These are phyloP conservation scores for Odontomyia ornata DNA, from an alignment of 2,888 invertebrate genomes.

Conservation along the genomic window DNA sequence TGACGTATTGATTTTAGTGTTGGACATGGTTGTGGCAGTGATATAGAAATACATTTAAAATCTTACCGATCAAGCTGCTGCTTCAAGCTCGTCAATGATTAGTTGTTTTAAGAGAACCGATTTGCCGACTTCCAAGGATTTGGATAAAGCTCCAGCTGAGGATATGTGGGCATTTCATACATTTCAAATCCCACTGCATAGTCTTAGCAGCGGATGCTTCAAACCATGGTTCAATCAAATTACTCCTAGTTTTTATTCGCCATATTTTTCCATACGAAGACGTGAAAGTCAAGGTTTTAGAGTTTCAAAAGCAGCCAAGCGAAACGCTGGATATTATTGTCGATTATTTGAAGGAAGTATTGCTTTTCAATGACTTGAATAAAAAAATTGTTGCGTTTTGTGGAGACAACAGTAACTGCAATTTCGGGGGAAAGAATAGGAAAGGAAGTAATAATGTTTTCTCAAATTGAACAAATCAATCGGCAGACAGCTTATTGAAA, in stretches of 20 bases:
- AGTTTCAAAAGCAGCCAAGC: neutral
- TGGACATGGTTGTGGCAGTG: conserved; percentile 49
- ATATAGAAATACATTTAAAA: conserved; percentile 52
- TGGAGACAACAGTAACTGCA: conserved; percentile 52
- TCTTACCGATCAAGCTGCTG: conserved; percentile 49
- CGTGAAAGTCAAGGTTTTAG: conserved; percentile 6
- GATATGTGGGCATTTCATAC: conserved; percentile 47
- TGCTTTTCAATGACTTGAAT: neutral
- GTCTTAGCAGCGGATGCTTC: conserved; percentile 45
- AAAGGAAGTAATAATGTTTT: conserved; percentile 52
- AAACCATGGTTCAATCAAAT: conserved; percentile 42
- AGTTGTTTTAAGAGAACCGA: conserved; percentile 50
- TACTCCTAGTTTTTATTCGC: conserved; percentile 12
- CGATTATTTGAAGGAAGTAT: conserved; percentile 20
- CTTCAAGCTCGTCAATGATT: conserved; percentile 48
- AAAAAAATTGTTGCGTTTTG: conserved; percentile 12
- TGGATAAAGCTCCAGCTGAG: conserved; percentile 44
- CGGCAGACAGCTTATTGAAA: conserved; percentile 51
- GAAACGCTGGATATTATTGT: conserved; percentile 34
- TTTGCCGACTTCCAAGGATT: conserved; percentile 50
- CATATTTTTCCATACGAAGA: conserved; percentile 6
- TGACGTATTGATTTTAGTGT: conserved; percentile 48
- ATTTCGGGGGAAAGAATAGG: conserved; percentile 52
- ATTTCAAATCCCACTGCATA: conserved; percentile 48
- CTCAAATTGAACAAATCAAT: conserved; percentile 49